Evolutionary conservation across 2,888 invertebrate species (phyloP).

Genomic region (Sarcophaga subvicina): DNA sequence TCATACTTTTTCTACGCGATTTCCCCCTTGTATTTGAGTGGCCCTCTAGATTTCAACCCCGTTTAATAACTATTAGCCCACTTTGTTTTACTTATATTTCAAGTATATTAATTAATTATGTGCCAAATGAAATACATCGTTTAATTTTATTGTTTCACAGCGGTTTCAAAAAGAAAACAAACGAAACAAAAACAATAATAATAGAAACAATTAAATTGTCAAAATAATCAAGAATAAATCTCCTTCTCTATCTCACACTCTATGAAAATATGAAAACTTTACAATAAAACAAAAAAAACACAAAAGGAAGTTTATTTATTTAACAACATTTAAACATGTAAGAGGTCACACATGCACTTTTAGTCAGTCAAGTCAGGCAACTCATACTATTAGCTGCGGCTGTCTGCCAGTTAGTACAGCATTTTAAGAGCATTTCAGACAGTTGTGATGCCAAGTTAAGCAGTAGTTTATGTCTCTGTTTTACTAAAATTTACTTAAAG

Average conservation of each 20-base stretch:
- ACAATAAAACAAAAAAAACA: conserved; percentile 24
- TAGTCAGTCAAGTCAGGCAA: conserved; percentile 30
- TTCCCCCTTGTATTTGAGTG: neutral
- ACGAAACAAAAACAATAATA: too few species aligned
- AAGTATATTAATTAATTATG: neutral
- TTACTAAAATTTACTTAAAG: neutral
- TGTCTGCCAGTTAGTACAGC: neutral
- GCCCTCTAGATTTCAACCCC: neutral
- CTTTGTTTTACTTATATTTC: neutral
- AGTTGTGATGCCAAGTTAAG: neutral
- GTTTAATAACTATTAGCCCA: neutral
- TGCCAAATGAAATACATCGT: neutral
- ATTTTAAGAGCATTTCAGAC: neutral
- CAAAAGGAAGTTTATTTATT: conserved; percentile 62
- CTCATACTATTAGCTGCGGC: conserved; percentile 5
- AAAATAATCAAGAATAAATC: conserved; percentile 29
- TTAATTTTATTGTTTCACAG: neutral
- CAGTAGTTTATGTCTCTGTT: neutral
- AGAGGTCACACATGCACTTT: conserved; percentile 62
- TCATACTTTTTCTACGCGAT: neutral
- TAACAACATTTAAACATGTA: conserved; percentile 61
- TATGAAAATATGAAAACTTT: conserved; percentile 40
- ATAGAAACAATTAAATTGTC: conserved; percentile 52
- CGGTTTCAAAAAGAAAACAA: too few species aligned
- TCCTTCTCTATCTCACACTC: conserved; percentile 1